These are phyloP conservation scores for Physocephala rufipes DNA, from an alignment of 2,888 invertebrate species.

Conservation along the genomic window DNA sequence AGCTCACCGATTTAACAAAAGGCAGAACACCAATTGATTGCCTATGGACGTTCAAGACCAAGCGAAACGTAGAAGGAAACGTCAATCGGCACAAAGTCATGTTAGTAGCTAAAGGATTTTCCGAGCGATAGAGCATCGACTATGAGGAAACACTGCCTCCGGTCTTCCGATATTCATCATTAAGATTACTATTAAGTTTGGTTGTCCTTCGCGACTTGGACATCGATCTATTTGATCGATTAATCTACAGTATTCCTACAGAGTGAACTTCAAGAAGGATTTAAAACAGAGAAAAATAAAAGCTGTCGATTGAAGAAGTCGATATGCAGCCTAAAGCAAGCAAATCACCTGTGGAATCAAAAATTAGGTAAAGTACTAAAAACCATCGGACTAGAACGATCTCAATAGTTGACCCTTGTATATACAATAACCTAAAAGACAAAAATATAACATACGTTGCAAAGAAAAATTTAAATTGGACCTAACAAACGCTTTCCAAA, in stretches of 20 bases:
- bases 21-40: no score
- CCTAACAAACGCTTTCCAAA: slow-evolving; percentile 8
- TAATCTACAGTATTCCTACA: background rate
- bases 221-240: slow-evolving; percentile 1
- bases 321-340: slow-evolving; percentile 17
- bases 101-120: slow-evolving; percentile 7
- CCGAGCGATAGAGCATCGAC: background rate
- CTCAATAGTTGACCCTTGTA: slow-evolving; percentile 5
- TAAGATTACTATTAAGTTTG: background rate
- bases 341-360: background rate
- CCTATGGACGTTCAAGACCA: background rate
- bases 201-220: background rate
- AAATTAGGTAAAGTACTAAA: slow-evolving; percentile 7
- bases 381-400: slow-evolving; percentile 2
- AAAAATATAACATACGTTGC: background rate
- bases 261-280: slow-evolving; percentile 9
- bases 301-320: slow-evolving; percentile 1
- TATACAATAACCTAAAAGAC: background rate
- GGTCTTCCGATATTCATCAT: background rate
- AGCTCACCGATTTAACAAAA: no score
- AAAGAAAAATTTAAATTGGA: slow-evolving; percentile 6
- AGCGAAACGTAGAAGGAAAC: background rate
- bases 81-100: background rate
- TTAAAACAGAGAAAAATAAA: background rate
- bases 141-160: background rate